Evolutionary conservation across 2,888 invertebrate species (phyloP), one percentile per base, ranked within the genome.

Genomic region (Lasioglossum zephyrum): DNA sequence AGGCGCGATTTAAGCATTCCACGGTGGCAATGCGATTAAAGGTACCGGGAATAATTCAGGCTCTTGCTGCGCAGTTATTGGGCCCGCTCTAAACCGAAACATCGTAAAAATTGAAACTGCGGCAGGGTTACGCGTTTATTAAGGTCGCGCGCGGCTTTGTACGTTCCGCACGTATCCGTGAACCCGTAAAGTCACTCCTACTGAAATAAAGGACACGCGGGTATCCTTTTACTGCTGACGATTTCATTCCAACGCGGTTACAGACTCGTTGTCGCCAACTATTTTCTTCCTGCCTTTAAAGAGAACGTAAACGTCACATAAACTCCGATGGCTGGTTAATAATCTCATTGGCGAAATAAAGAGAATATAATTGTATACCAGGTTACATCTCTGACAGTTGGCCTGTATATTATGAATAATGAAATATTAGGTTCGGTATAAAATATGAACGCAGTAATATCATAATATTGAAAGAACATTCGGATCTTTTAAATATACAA

Each of bases 31-130:
- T 39, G 36, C 73, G 49, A 53, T 79, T 79, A 79, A 74, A 70
- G 41, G 53, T 31, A 26, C 18, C 13, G 57, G 53, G 36, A 49
- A 66, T 75, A 82, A 86, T 79, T 85, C 82, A 36, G 63, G 16
- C 39, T 39, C 0, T 49, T 26, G 77, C 49, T 5, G 63, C 13
- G 36, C 66, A 2, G 77, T 77, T 77, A 76, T 63, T 41, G 36
- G 5, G 9, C 49, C 18, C 18, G 73, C 18, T 36, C 77, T 36
- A 76, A 84, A 80, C 57, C 78, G 63, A 70, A 49, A 49, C 36
- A 31, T 26, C n/a, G 63, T 82, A 83, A 86, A 86, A 83, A 86
- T 83, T 79, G 86, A 73, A 86, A 83, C 31, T 49, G 49, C 53
- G 6, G 63, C 26, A 63, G 76, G 41, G 39, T 76, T 73, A n/a